Base-by-base conservation (phyloP, 2,113 vertebrate genomes). In the Progne subis region DNA sequence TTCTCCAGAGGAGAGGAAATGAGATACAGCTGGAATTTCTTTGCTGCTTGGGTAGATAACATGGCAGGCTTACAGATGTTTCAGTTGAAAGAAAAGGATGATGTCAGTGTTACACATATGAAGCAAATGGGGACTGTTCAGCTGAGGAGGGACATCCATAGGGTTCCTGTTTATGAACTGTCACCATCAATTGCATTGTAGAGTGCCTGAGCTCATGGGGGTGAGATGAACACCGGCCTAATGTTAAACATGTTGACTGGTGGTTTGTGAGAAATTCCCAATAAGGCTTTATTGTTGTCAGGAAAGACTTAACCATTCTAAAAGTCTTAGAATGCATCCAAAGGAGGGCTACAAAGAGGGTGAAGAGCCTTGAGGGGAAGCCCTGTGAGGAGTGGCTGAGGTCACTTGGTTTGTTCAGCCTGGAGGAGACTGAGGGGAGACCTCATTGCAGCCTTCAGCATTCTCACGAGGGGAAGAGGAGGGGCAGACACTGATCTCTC, bases 1-100 rank as follows among this genome's bases (percentile, higher is more conserved):
- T 74, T 50, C 61, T 79, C 67, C 55, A 71, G 46, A 82, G 74
- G 46, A 71, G 6, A 72, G 59, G 70, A 80, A 92, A 91, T 87
- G 53, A 79, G 57, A 44, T 65, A 32, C 79, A 90, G 85, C 53
- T 94, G 92, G 53, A 44, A 69, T 91, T 68, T 85, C 53, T 76
- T 47, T 60, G 55, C 43, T 61, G 59, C 74, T 71, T 88, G 55
- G 50, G 53, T 72, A 64, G 80, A 57, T 81, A 94, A 50, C 6
- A 6, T 32, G n/a, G 41, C 50, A 83, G 50, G 34, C 31, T 76
- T 76, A 65, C 72, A 86, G 86, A 81, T 83, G 63, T 41, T 67
- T 16, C 49, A 74, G 29, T 26, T 91, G 86, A 83, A 91, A 74
- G 41, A 29, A 76, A 77, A 86, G 39, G 31, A 55, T 72, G 8